Percentiles rank a stretch among this genome's conserved stretches.
These are phyloP conservation scores for Malacoraja senta DNA, from an alignment of 2,797 vertebrate genomes.

Conservation along the genomic window DNA sequence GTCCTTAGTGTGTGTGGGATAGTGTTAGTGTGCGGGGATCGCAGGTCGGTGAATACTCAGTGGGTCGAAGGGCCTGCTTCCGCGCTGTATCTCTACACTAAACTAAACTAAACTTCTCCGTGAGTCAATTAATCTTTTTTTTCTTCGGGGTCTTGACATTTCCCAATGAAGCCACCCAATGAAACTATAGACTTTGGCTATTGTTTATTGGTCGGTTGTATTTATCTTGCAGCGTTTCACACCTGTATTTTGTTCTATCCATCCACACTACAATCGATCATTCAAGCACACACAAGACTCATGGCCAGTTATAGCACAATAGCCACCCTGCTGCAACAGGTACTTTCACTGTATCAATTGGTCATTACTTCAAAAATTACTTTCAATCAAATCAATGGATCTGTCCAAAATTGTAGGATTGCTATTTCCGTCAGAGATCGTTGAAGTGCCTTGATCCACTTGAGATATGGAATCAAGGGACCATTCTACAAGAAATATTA, in stretches of 20 bases:
- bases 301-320: not conserved
- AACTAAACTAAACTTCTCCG: not conserved
- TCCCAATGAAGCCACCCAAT: not conserved
- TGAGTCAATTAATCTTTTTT: not conserved
- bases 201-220: not conserved
- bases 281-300: not conserved
- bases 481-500: not conserved
- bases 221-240: not conserved
- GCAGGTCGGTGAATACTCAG: too few relatives aligned
- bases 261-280: constrained; percentile 14
- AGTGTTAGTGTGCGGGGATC: too few relatives aligned
- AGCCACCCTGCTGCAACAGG: not conserved
- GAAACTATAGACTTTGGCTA: not conserved
- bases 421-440: not conserved
- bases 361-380: not conserved
- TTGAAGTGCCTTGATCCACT: not conserved
- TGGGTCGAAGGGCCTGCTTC: too few relatives aligned
- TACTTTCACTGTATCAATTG: not conserved
- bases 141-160: too few relatives aligned
- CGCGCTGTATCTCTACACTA: too few relatives aligned
- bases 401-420: not conserved
- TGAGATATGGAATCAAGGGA: not conserved
- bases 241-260: not conserved
- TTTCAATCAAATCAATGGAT: not conserved
- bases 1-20: too few relatives aligned